Conservation (phyloP, 2,888 invertebrate species). For the Syrista parreyssii region DNA sequence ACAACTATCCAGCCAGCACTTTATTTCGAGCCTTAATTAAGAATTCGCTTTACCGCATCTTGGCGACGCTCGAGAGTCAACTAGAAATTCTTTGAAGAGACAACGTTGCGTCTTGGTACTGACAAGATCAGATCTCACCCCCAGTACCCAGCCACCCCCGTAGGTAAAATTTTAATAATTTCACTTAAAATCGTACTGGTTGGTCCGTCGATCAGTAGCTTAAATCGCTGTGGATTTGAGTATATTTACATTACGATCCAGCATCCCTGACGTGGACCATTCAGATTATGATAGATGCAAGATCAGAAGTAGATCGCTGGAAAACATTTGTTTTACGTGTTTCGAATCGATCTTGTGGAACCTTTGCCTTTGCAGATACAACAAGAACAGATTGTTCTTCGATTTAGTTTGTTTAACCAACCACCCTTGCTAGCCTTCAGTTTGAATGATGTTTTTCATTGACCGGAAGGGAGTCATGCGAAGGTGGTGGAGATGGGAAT, state of each 20-base stretch:
- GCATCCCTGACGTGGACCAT: not conserved
- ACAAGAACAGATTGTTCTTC: not conserved
- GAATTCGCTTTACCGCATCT: not conserved
- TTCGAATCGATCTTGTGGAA: not conserved
- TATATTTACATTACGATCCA: not conserved
- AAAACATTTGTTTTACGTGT: not conserved
- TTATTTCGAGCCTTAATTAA: not conserved
- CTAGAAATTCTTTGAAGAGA: not conserved
- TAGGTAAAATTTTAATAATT: not conserved
- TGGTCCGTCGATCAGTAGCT: not conserved
- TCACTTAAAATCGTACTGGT: not conserved
- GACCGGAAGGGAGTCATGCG: not conserved
- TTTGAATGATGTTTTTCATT: not conserved
- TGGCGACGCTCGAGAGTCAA: not conserved
- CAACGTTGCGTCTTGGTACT: not conserved
- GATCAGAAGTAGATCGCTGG: not conserved
- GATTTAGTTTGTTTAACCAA: not conserved
- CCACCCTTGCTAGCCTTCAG: no score
- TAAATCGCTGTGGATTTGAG: not conserved
- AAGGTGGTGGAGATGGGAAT: not conserved
- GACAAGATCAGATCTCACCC: no score
- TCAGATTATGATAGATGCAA: not conserved
- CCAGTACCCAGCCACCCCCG: no score
- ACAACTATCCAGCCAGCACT: not conserved
- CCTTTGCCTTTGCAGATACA: not conserved